Conservation (phyloP, 30 jellyfish, hydroid and myxozoan genomes). For the Nemopilema nomurai region DNA sequence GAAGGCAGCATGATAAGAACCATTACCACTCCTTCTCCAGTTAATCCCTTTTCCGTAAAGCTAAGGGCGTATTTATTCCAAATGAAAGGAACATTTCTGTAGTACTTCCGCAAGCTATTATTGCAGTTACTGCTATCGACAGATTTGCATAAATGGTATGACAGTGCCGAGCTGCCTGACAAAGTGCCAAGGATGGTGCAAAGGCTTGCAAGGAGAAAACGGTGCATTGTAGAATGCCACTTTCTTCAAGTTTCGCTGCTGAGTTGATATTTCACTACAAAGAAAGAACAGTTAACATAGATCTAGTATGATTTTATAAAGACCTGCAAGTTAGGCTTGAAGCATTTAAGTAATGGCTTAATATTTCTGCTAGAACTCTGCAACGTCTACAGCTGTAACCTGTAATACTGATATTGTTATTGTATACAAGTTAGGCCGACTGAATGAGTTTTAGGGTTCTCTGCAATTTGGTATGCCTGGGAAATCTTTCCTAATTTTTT, state of each 20-base stretch:
- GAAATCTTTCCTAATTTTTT: no score
- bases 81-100: not conserved
- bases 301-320: no score
- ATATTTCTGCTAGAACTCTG: no score
- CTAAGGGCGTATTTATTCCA: slow-evolving; percentile 33
- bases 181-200: not conserved
- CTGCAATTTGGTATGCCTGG: no score
- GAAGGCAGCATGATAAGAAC: slow-evolving; percentile 50
- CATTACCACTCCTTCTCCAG: slow-evolving; percentile 20
- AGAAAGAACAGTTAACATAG: no score
- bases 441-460: no score
- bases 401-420: no score
- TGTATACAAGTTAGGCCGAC: no score
- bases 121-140: slow-evolving; percentile 35
- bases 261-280: no score
- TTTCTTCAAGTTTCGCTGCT: not conserved
- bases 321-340: no score
- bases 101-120: not conserved
- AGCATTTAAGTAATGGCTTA: no score
- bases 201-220: not conserved
- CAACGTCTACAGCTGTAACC: no score
- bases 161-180: not conserved
- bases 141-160: slow-evolving; percentile 36
- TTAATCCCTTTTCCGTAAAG: not conserved
- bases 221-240: not conserved